phyloP scores from a whole-genome alignment of 2,797 vertebrate genomes.

The Babyrousa celebensis region DNA sequence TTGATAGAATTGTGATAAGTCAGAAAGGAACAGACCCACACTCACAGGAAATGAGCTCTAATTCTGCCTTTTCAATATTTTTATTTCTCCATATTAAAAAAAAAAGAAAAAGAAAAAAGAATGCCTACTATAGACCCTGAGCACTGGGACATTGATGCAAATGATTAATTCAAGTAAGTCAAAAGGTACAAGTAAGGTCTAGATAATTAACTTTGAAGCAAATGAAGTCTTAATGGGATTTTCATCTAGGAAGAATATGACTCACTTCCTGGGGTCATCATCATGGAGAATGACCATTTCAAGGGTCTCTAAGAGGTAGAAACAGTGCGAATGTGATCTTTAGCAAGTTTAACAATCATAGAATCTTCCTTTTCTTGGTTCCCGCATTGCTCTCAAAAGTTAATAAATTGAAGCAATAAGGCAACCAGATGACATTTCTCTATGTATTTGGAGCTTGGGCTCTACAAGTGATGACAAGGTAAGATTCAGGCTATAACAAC shows the following conservation, averaged over 20 bases:
- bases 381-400: slow-evolving; percentile 31
- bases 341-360: not conserved
- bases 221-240: slow-evolving; percentile 20
- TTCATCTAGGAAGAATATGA: not conserved
- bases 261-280: not conserved
- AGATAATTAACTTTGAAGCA: slow-evolving; percentile 15
- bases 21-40: slow-evolving; percentile 46
- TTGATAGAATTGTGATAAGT: not conserved
- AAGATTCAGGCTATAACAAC: not conserved
- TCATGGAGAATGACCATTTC: not conserved
- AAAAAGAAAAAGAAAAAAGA: slow-evolving; percentile 60
- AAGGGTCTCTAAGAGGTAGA: not conserved
- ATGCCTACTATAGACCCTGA: slow-evolving; percentile 18
- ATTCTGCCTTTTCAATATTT: slow-evolving; percentile 6
- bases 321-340: not conserved
- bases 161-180: not conserved
- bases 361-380: slow-evolving; percentile 35
- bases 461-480: not conserved
- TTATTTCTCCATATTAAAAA: slow-evolving; percentile 11
- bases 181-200: not conserved
- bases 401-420: slow-evolving; percentile 11
- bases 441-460: not conserved
- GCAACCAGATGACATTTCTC: not conserved
- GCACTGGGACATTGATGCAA: not conserved
- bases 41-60: not conserved